Percentiles rank a stretch among this genome's conserved stretches.
phyloP scores from a whole-genome alignment of 2,113 vertebrate genomes.

The Sitta europaea region DNA sequence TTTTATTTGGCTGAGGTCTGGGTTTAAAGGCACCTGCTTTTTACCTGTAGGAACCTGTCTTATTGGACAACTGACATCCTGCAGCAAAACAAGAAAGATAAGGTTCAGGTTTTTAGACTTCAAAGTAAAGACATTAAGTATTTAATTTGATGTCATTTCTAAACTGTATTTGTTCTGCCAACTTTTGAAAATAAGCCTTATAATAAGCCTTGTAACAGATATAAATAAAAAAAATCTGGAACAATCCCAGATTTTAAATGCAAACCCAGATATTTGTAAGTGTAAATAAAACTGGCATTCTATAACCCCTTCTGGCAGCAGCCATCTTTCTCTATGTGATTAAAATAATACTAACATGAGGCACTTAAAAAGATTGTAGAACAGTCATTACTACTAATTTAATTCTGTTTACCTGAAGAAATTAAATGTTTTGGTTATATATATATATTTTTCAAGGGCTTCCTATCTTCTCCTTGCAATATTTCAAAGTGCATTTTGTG shows the following conservation, averaged over 20 bases:
- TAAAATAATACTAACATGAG: slow-evolving; percentile 8
- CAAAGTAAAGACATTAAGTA: background rate
- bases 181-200: background rate
- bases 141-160: background rate
- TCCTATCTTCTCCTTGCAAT: slow-evolving; percentile 26
- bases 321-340: background rate
- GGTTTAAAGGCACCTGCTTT: slow-evolving; percentile 99
- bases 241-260: background rate
- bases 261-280: background rate
- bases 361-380: background rate
- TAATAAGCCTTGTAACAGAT: background rate
- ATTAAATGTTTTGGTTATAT: slow-evolving; percentile 24
- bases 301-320: background rate
- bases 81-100: slow-evolving; percentile 52
- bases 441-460: background rate
- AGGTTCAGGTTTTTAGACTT: background rate
- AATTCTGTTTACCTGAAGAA: slow-evolving; percentile 47
- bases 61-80: slow-evolving; percentile 99
- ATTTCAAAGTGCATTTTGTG: slow-evolving; percentile 26
- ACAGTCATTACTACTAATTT: slow-evolving; percentile 32
- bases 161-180: background rate
- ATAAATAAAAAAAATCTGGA: background rate
- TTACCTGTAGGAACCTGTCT: slow-evolving; percentile 99
- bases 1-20: slow-evolving; percentile 95
- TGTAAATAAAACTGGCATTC: background rate